Conservation (phyloP, 2,113 vertebrate species). For the Tragulus kanchil region DNA sequence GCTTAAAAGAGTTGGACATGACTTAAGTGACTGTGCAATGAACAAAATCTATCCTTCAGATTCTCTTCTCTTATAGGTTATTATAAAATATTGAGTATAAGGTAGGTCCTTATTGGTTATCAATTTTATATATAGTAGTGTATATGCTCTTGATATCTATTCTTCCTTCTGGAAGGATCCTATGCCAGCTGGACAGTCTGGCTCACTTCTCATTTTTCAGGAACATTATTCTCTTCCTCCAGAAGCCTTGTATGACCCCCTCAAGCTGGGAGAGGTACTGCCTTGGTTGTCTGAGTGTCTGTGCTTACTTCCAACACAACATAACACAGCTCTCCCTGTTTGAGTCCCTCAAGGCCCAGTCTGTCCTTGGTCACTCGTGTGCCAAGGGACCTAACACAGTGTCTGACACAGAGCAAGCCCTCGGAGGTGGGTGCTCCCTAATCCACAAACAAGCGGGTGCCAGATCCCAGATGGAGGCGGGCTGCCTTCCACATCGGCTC, state of each 20-base stretch:
- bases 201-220: background rate
- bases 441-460: rapidly evolving
- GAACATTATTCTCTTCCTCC: background rate
- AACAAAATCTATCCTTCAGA: background rate
- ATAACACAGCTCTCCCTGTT: background rate
- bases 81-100: background rate
- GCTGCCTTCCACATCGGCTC: background rate
- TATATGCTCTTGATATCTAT: background rate
- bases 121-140: background rate
- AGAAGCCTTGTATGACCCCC: background rate
- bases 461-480: background rate
- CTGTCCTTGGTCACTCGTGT: background rate
- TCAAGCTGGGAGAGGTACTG: background rate
- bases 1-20: background rate
- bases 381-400: background rate
- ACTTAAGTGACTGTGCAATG: background rate
- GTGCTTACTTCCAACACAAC: background rate
- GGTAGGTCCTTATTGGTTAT: background rate
- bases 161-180: background rate
- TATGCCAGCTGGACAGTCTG: background rate
- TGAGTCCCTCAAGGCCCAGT: background rate
- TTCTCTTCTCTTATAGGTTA: background rate
- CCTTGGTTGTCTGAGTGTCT: background rate
- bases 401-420: background rate
- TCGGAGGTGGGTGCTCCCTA: background rate